Conservation (phyloP, 2,888 invertebrate species). For the Gandaritis pyraliata region DNA sequence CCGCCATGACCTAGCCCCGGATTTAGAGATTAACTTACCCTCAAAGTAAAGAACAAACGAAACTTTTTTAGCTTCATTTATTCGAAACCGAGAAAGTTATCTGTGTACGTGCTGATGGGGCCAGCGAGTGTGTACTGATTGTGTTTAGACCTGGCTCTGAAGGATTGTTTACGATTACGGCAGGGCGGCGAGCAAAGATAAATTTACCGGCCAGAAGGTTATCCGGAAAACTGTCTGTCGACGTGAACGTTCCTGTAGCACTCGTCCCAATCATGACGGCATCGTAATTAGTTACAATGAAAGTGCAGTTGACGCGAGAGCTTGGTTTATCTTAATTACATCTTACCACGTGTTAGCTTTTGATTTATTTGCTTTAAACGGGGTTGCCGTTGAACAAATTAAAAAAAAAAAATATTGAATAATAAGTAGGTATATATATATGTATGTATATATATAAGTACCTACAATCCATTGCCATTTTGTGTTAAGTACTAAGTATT, state of each 20-base stretch:
- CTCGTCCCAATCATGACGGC: conserved; percentile 20
- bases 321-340: conserved; percentile 12
- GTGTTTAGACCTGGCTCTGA: conserved; percentile 3
- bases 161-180: conserved; percentile 12
- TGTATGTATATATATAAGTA: neutral
- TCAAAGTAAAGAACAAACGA: conserved; percentile 33
- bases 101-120: conserved; percentile 10
- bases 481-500: too few species aligned
- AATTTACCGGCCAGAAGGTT: conserved; percentile 26
- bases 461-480: neutral
- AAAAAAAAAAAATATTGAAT: neutral
- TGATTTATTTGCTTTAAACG: conserved; percentile 17
- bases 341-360: conserved; percentile 12
- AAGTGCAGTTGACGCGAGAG: conserved; percentile 25
- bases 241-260: conserved; percentile 30
- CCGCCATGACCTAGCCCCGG: conserved; percentile 30
- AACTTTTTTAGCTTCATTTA: conserved; percentile 17
- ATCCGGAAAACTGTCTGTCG: conserved; percentile 35
- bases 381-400: neutral
- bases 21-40: conserved; percentile 35
- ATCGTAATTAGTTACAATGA: conserved; percentile 38
- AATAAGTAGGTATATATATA: too few species aligned
- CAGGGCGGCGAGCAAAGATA: conserved; percentile 9
- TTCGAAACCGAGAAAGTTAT: conserved; percentile 21
- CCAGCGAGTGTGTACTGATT: conserved; percentile 9